Base-by-base conservation (phyloP, 2,113 vertebrate species). In the Oryzias curvinotus region DNA sequence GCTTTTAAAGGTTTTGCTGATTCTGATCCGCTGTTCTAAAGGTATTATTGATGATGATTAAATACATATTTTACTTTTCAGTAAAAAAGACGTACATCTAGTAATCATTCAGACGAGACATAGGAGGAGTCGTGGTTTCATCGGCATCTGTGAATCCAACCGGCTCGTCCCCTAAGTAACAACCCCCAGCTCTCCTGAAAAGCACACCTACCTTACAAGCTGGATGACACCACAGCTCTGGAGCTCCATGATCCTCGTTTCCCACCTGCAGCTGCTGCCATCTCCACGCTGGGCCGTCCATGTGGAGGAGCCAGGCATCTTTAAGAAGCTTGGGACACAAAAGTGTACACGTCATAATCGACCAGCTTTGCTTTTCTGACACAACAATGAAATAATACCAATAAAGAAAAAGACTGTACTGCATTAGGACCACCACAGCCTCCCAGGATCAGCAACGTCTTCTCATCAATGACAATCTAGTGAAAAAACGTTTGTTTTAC, bases 391-490 rank as follows among this genome's bases (percentile, higher is more conserved):
- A 57, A 23, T 3, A 25, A 52, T 2, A 17, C 8, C 3, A 14
- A 45, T 4, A 26, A 23, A 28, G 25, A 16, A 23, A 23, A 43
- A 28, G 19, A 44, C 93, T 96, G 94, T 80, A 99, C 97, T 62
- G 97, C 97, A 60, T 99, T 99, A 17, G 97, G 97, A n/a, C 97
- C 97, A 0, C 97, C 97, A 10, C 97, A 98, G 50, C 97, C 97
- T 47, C 97, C 97, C 0, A 99, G 91, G 82, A 99, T 96, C 58
- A 99, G 89, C 75, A 99, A 91, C 1, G 95, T 98, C 62, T 96
- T 87, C 0, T 92, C 91, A 57, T 98, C 97, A 67, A 99, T 94
- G 25, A 98, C 92, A 48, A 99, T 98, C 97, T 99, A 43, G 47
- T 14, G 45, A 55, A 55, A 54, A 52, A 43, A 52, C 4, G 71